These are phyloP conservation scores for Andrena minutula DNA, from an alignment of 2,888 invertebrate genomes.

Conservation along the genomic window DNA sequence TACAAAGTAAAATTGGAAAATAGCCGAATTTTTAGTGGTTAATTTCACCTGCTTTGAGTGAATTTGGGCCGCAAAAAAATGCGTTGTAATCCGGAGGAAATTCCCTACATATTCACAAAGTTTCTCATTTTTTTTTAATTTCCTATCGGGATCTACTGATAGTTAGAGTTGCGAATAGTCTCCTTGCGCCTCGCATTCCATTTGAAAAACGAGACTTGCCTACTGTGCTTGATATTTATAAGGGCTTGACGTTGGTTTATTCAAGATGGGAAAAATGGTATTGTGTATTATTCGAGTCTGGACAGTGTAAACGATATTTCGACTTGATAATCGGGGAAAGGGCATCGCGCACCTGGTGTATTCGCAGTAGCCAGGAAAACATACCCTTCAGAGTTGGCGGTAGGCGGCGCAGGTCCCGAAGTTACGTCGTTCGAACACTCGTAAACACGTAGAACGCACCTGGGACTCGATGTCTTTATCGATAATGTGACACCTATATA, in stretches of 20 bases:
- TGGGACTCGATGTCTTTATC: constrained; percentile 80
- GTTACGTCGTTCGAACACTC: constrained; percentile 78
- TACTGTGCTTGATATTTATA: too few relatives aligned
- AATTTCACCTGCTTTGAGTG: too few relatives aligned
- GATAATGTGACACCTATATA: constrained; percentile 77
- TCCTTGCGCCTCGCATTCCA: too few relatives aligned
- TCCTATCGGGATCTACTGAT: too few relatives aligned
- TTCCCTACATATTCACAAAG: too few relatives aligned
- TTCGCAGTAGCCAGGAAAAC: constrained; percentile 74
- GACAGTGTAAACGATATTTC: constrained; percentile 30
- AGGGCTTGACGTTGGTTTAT: not conserved
- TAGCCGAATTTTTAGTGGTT: too few relatives aligned
- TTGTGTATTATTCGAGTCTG: constrained; percentile 3
- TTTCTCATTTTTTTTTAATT: too few relatives aligned
- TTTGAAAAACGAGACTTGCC: too few relatives aligned
- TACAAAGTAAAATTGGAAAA: too few relatives aligned
- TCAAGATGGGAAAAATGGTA: not conserved
- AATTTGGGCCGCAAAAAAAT: too few relatives aligned
- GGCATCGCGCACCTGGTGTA: constrained; percentile 73
- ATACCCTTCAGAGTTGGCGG: constrained; percentile 77
- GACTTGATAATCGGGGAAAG: constrained; percentile 42
- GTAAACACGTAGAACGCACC: constrained; percentile 83
- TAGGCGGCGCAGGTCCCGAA: constrained; percentile 63
- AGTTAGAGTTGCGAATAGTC: too few relatives aligned
- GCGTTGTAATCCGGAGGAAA: too few relatives aligned